A percentile compares a stretch with the other conserved stretches of the same genome.
Conservation (phyloP, 2,888 invertebrate genomes). For the Cataglyphis livida region DNA sequence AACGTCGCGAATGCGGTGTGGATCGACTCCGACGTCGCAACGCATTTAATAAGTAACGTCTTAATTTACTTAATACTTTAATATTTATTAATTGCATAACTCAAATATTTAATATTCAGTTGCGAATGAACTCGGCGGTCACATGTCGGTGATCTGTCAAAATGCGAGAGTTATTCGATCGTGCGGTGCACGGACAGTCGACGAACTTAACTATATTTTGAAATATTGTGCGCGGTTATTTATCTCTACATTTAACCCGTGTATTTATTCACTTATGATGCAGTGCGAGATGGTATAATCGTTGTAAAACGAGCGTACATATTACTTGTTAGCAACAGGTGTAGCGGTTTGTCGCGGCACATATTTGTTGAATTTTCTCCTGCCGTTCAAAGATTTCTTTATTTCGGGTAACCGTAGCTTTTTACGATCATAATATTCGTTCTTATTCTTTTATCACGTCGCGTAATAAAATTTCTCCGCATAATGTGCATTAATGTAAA, state of each 20-base stretch:
- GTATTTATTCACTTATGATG: slow-evolving; percentile 2
- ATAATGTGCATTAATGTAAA: not conserved
- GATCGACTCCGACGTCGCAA: not conserved
- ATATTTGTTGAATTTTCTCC: not conserved
- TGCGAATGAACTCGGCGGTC: no score
- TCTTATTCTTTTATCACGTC: not conserved
- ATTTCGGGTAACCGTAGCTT: not conserved
- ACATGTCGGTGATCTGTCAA: not conserved
- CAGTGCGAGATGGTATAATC: slow-evolving; percentile 2
- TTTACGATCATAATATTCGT: not conserved
- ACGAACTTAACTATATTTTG: not conserved
- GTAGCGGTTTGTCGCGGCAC: not conserved
- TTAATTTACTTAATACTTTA: not conserved
- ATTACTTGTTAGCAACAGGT: slow-evolving; percentile 24
- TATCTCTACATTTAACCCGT: not conserved
- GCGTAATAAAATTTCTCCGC: not conserved
- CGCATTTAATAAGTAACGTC: not conserved
- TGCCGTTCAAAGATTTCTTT: not conserved
- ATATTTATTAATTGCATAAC: not conserved
- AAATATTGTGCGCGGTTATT: not conserved
- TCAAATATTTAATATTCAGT: not conserved
- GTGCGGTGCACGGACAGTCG: not conserved
- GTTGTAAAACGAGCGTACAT: not conserved
- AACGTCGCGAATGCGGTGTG: no score
- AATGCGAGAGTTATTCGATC: not conserved